Evolutionary conservation across 2,797 vertebrate genomes (phyloP), one percentile per base, ranked within the genome.

Genomic region (Pseudotriccus pelzelni): DNA sequence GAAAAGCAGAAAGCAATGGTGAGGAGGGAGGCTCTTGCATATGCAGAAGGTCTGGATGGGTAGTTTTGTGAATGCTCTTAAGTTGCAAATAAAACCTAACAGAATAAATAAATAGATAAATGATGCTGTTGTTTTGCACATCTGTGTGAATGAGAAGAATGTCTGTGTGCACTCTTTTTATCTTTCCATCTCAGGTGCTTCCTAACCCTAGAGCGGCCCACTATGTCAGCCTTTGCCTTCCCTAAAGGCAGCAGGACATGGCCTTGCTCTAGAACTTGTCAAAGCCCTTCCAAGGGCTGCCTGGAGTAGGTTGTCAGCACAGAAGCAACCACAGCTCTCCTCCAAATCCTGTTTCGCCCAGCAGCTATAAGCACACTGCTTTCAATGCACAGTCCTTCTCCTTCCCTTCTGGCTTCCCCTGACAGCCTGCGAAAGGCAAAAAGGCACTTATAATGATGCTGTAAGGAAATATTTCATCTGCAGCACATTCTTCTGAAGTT

Each of bases 1-100:
- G 93, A 94, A 55, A 74, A 94, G 56, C 41, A 96, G 73, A 52
- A 93, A 89, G 41, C 34, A 36, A 6, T 68, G 44, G 53, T 93
- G 81, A 93, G 47, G 53, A 73, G 23, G 18, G 55, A 79, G 36
- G 47, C 66, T 81, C 85, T 81, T 3, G 47, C 56, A 70, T 36
- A 70, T 60, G 43, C 32, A 74, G 43, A 68, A 72, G 55, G 53
- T 76, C 37, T 70, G 55, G 39, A 37, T 46, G 32, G 13, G 15
- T 66, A 43, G 32, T 78, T 73, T 30, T 79, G 70, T 58, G 70
- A 59, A 47, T 27, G 52, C 12, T 82, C 13, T 32, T 62, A 7
- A 5, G 18, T 19, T 66, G 27, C 49, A 91, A 84, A 36, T 37
- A 56, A 86, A 83, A 28, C 27, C 36, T 58, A 14, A 49, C 3